Base-by-base conservation (phyloP, 1,140 invertebrate genomes). In the Drosophila baimaii region DNA sequence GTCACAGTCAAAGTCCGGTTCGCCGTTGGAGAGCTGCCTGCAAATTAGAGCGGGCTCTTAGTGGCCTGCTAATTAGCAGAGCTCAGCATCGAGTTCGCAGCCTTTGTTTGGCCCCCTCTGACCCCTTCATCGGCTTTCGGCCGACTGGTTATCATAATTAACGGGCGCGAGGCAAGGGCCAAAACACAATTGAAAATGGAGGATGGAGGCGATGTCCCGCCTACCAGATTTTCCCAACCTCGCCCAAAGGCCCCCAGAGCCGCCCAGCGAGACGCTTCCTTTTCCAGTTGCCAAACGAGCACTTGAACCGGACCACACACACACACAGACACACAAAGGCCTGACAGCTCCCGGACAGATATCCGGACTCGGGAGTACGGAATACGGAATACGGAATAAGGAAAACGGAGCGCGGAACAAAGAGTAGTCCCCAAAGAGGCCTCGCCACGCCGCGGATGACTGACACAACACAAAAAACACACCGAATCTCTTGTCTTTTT, bases 81-180 rank as follows among this genome's bases (percentile, higher is more conserved):
- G 80, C 56, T 75, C 63, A 70, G 59, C 79, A 78, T 69, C 64
- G 62, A 54, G 64, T 51, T 81, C 47, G 27, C 35, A 55, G 62
- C 69, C 59, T 86, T 76, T 86, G 79, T 86, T 68, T 63, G 61
- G 65, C 49, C 64, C 46, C 43, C 59, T 54, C 37, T 43, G 33
- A 65, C 70, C 68, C 64, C 61, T 39, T 69, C 19, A 10, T 21
- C 23, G 9, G 19, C 29, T n/a, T n/a, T n/a, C n/a, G 31, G 27
- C 37, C 43, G 59, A 43, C 79, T 65, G 79, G 82, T 88, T 86
- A 86, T 86, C 83, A 86, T 82, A 86, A 86, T 86, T 86, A 86
- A 86, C 82, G 81, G 68, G 76, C 79, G 80, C 79, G 58, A 62
- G 55, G 31, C 77, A 63, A 47, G 54, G 62, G 46, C 75, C 65